These are phyloP conservation scores for Diorhabda elongata DNA, from an alignment of 1,140 invertebrate genomes.

Conservation along the genomic window DNA sequence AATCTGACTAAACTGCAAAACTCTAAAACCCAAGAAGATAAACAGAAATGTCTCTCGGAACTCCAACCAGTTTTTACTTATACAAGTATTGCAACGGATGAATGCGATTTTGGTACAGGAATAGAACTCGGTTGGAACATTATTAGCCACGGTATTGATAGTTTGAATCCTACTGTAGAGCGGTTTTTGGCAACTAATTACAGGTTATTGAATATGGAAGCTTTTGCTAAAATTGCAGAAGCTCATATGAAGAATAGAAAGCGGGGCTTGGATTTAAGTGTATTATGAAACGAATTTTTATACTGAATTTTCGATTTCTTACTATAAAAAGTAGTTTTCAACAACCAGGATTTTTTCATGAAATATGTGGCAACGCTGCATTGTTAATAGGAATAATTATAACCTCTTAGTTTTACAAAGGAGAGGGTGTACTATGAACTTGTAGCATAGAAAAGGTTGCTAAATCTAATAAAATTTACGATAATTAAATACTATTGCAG, in stretches of 20 bases:
- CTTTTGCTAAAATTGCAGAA: slow-evolving; percentile 71
- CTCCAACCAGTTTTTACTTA: slow-evolving; percentile 75
- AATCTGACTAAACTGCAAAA: slow-evolving; percentile 65
- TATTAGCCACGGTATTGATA: slow-evolving; percentile 68
- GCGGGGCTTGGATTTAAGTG: slow-evolving; percentile 45
- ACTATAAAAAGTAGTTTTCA: too few relatives aligned
- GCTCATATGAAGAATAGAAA: slow-evolving; percentile 61
- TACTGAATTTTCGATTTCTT: too few relatives aligned
- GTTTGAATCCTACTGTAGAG: slow-evolving; percentile 62
- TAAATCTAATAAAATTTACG: too few relatives aligned
- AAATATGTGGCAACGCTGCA: too few relatives aligned
- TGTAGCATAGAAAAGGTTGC: too few relatives aligned
- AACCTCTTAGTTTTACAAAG: too few relatives aligned
- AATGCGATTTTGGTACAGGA: slow-evolving; percentile 90
- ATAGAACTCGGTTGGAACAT: slow-evolving; percentile 83
- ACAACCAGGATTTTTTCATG: too few relatives aligned
- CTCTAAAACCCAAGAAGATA: slow-evolving; percentile 57
- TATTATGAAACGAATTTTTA: slow-evolving; percentile 27
- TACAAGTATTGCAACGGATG: slow-evolving; percentile 85
- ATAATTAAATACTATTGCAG: too few relatives aligned
- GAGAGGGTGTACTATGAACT: too few relatives aligned
- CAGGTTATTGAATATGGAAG: slow-evolving; percentile 64
- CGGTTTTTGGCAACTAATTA: slow-evolving; percentile 73
- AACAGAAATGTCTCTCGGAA: slow-evolving; percentile 56
- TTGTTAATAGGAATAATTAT: too few relatives aligned